A percentile compares a stretch with the other conserved stretches of the same genome.
These are phyloP conservation scores for Chelonia mydas DNA, from an alignment of 2,797 vertebrate genomes.

Conservation along the genomic window DNA sequence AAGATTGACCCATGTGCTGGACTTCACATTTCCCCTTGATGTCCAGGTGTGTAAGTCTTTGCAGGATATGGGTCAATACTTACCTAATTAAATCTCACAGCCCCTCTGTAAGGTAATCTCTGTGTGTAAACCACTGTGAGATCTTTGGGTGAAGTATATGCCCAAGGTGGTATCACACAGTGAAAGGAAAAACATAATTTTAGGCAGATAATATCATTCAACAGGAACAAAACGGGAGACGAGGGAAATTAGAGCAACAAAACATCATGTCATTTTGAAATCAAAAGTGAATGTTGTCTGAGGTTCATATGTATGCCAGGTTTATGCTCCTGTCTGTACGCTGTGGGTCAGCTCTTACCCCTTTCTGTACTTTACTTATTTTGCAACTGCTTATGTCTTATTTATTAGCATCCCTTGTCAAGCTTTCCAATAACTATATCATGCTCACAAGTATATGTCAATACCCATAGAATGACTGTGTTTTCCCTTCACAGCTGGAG, in stretches of 20 bases:
- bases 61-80: too few species aligned
- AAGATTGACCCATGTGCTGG: background rate
- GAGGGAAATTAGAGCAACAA: fast-evolving
- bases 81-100: background rate
- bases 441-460: background rate
- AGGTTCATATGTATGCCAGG: background rate
- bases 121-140: fast-evolving
- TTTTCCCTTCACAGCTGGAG: background rate
- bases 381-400: fast-evolving
- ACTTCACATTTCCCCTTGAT: background rate
- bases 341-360: background rate
- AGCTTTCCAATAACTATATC: background rate
- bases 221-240: background rate
- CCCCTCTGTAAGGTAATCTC: too few species aligned
- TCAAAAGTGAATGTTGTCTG: fast-evolving
- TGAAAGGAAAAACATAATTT: background rate
- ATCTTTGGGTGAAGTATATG: background rate
- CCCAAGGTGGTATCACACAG: background rate
- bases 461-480: background rate
- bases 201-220: background rate
- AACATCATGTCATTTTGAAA: background rate
- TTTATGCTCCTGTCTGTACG: background rate
- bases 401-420: background rate
- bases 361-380: background rate
- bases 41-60: background rate